Base-by-base conservation (phyloP, 2,888 invertebrate species). In the Morpho achilles region DNA sequence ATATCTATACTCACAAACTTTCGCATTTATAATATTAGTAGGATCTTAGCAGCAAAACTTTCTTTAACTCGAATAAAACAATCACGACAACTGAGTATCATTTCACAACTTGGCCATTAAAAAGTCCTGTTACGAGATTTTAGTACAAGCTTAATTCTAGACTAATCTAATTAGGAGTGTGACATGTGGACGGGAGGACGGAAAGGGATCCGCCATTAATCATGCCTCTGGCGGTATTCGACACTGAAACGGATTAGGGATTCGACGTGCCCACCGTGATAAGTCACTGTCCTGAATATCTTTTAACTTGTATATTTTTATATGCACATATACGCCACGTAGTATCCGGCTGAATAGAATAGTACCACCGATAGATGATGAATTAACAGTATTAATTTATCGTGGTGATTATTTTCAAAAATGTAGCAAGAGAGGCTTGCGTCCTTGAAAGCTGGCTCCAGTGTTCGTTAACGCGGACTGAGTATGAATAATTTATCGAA, bases 191-290 rank as follows among this genome's bases (percentile, higher is more conserved):
- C 52, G 57, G 52, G 55, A 42, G 55, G 56, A 53, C 53, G 46
- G 55, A 62, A 59, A 63, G 59, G 60, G 62, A 53, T 56, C 53
- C 45, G 42, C 52, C 59, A 62, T 62, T 62, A 59, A 66, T 64
- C 61, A 59, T 62, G 53, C 50, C 47, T 59, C 62, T 40, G 53
- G 58, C 50, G 52, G 56, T 55, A 32, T 58, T 60, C 54, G 54
- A 59, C 59, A 50, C 44, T 56, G 62, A 56, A 53, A 61, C 46
- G 48, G 63, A 65, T 55, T 62, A 50, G 39, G 50, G 56, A 42
- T 50, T 54, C 49, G 51, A 59, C 44, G 47, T 47, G 53, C 56
- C 45, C 55, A 32, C 43, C 23, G 49, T 51, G 56, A 57, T 56
- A 56, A 50, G 43, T 60, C 16, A n/a, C 41, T 40, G 45, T 51